Evolutionary conservation across 1,140 invertebrate species (phyloP).

Genomic region (Whitmania pigra): DNA sequence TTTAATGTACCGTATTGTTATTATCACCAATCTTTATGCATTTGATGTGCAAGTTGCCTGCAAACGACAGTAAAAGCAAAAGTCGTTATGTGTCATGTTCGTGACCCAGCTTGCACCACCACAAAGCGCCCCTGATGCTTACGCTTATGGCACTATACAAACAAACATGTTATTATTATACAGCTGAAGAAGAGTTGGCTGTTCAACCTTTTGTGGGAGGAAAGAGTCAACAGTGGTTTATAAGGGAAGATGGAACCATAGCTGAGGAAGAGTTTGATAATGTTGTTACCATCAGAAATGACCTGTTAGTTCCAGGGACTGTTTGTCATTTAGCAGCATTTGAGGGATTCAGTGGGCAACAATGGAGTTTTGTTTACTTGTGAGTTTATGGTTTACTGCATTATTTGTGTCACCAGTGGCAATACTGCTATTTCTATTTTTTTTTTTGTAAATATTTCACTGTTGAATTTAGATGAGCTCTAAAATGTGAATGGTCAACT

Average conservation of each 20-base stretch:
- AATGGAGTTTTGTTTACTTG: background rate
- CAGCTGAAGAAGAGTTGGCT: slow-evolving; percentile 5
- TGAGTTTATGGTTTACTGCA: background rate
- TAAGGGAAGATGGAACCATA: background rate
- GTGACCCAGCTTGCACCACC: too few relatives aligned
- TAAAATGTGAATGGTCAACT: background rate
- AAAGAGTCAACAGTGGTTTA: slow-evolving; percentile 2
- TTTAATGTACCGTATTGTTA: too few relatives aligned
- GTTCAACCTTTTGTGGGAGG: background rate
- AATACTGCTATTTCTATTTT: background rate
- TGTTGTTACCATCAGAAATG: background rate
- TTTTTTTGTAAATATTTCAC: background rate
- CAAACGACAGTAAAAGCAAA: too few relatives aligned
- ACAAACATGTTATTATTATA: too few relatives aligned
- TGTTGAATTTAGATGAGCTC: background rate
- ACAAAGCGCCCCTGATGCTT: too few relatives aligned
- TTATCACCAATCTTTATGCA: background rate
- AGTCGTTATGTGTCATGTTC: too few relatives aligned
- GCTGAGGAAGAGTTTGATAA: slow-evolving; percentile 7
- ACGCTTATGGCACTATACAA: too few relatives aligned
- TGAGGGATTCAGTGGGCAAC: slow-evolving; percentile 5
- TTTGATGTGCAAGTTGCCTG: too few relatives aligned
- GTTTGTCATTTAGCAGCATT: background rate
- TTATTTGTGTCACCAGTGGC: too few relatives aligned
- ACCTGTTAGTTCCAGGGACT: background rate